A percentile compares a stretch with the other conserved stretches of the same genome.
Evolutionary conservation across 2,888 invertebrate species (phyloP).

Genomic region (Temnothorax rugatulus): DNA sequence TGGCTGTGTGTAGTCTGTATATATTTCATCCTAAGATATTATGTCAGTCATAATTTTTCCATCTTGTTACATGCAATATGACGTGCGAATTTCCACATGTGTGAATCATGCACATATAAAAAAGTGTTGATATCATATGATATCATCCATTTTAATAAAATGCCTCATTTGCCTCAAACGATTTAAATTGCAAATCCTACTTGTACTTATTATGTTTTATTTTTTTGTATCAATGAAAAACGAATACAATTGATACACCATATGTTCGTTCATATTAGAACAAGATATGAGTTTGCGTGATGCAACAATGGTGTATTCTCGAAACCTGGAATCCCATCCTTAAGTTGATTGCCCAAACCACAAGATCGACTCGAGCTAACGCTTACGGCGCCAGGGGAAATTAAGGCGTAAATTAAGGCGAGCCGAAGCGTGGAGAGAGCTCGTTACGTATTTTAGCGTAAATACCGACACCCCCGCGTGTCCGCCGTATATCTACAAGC

Average conservation of each 20-base stretch:
- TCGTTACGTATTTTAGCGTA: constrained; percentile 49
- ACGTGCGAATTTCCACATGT: background rate
- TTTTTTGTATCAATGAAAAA: background rate
- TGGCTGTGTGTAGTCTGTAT: background rate
- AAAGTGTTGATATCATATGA: background rate
- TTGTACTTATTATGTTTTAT: background rate
- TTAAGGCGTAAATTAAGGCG: constrained; percentile 55
- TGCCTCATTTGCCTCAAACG: background rate
- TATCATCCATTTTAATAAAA: constrained; percentile 3
- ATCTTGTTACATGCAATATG: background rate
- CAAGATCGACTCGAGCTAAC: constrained; percentile 21
- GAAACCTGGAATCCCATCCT: constrained; percentile 27
- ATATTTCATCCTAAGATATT: background rate
- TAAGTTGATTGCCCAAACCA: constrained; percentile 51
- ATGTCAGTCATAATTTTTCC: constrained; percentile 1
- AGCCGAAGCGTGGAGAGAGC: constrained; percentile 34
- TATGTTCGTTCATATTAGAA: background rate
- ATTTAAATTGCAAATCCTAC: background rate
- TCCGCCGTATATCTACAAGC: background rate
- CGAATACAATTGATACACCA: background rate
- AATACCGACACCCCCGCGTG: constrained; percentile 20
- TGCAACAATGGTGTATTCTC: background rate
- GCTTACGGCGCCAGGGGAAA: constrained; percentile 52
- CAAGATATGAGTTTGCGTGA: constrained; percentile 16
- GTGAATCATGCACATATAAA: background rate